These are phyloP conservation scores for Acanthococcus lagerstroemiae DNA, from an alignment of 2,888 invertebrate species.

Conservation along the genomic window DNA sequence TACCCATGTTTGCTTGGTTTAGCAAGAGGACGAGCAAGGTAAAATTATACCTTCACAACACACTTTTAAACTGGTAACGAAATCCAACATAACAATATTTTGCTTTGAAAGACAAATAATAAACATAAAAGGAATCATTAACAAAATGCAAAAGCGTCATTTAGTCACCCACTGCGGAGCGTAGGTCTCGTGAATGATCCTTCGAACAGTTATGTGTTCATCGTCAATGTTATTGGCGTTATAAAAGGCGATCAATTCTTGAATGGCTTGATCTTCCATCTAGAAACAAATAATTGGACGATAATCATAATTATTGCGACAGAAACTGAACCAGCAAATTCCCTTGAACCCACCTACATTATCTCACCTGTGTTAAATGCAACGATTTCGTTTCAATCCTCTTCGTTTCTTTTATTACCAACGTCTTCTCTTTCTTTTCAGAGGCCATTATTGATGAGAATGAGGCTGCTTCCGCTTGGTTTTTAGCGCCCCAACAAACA, in stretches of 20 bases:
- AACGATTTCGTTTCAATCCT: conserved; percentile 64
- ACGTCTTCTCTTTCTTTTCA: conserved; percentile 52
- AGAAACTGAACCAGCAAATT: too few species aligned
- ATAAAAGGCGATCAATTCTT: conserved; percentile 64
- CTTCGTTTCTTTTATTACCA: conserved; percentile 52
- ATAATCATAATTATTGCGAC: conserved; percentile 21
- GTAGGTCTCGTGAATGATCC: conserved; percentile 45
- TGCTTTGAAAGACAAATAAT: too few species aligned
- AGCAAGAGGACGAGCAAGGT: too few species aligned
- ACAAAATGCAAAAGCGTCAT: conserved; percentile 2
- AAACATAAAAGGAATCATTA: too few species aligned
- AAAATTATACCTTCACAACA: too few species aligned
- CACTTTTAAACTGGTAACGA: too few species aligned
- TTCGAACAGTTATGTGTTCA: conserved; percentile 59
- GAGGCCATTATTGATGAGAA: conserved; percentile 57
- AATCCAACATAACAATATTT: too few species aligned
- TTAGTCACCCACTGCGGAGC: conserved; percentile 17
- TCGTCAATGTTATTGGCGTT: conserved; percentile 58
- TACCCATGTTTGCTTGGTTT: too few species aligned
- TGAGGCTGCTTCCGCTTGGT: conserved; percentile 32
- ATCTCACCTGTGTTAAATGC: conserved; percentile 60
- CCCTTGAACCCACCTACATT: too few species aligned
- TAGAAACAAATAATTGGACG: conserved; percentile 41
- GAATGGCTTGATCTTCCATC: conserved; percentile 79
- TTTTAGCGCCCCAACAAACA: not conserved